Conservation (phyloP, 2,888 invertebrate species). For the Eristalinus aeneus region DNA sequence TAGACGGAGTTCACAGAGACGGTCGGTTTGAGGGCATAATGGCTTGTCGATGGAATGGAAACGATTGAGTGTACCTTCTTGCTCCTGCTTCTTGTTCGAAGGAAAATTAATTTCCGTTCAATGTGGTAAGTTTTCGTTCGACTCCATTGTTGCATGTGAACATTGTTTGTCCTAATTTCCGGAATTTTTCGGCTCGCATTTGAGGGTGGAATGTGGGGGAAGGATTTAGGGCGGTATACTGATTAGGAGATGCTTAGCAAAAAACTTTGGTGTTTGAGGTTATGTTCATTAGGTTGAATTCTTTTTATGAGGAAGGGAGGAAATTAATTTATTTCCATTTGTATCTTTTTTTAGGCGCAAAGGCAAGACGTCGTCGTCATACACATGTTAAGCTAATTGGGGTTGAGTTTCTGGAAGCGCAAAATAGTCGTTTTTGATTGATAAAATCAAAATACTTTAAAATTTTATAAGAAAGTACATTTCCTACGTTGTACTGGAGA, state of each 20-base stretch:
- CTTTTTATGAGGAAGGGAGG: not conserved
- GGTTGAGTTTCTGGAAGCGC: too few species aligned
- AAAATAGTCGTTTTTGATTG: too few species aligned
- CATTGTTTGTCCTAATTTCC: constrained; percentile 66
- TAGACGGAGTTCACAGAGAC: constrained; percentile 4
- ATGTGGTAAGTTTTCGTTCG: constrained; percentile 51
- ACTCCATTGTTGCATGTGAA: constrained; percentile 57
- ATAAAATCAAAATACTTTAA: too few species aligned
- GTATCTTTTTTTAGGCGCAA: too few species aligned
- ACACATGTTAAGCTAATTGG: too few species aligned
- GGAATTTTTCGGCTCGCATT: not conserved
- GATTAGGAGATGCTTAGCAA: not conserved
- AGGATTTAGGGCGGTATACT: not conserved
- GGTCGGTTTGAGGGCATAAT: not conserved
- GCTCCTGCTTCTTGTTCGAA: constrained; percentile 14
- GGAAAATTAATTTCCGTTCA: constrained; percentile 69
- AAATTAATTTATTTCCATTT: not conserved
- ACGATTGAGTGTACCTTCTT: not conserved
- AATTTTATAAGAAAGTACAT: too few species aligned
- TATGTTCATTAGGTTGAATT: not conserved
- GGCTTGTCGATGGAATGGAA: not conserved
- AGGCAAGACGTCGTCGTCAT: too few species aligned
- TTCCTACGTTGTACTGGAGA: too few species aligned
- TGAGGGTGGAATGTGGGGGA: not conserved
- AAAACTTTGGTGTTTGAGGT: not conserved